Evolutionary conservation across 2,113 vertebrate genomes (phyloP).

Genomic region (Daboia siamensis): DNA sequence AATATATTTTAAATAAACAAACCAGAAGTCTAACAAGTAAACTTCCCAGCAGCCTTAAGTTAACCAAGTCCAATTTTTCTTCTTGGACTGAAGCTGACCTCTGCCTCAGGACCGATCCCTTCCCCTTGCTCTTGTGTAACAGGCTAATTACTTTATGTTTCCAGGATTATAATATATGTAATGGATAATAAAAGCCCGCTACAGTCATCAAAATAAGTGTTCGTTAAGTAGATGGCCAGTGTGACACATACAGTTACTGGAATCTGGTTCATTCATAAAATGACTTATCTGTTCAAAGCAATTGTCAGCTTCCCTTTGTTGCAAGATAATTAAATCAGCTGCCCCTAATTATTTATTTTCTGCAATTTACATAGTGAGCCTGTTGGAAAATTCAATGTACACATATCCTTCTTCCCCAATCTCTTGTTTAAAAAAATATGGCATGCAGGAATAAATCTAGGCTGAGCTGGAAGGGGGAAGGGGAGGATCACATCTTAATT

Average conservation of each 20-base stretch:
- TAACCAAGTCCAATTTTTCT: not conserved
- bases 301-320: conserved; percentile 49
- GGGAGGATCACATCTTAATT: not conserved
- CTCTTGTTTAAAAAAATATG: conserved; percentile 26
- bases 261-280: conserved; percentile 58
- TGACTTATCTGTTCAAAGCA: conserved; percentile 54
- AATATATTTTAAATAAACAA: conserved; percentile 71
- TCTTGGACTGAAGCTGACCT: not conserved
- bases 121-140: conserved; percentile 29
- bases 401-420: not conserved
- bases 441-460: conserved; percentile 42
- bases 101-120: not conserved
- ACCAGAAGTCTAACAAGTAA: conserved; percentile 56
- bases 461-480: not conserved
- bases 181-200: conserved; percentile 48
- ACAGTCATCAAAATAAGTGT: conserved; percentile 61
- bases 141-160: conserved; percentile 55
- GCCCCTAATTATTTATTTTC: conserved; percentile 45
- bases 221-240: conserved; percentile 35
- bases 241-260: conserved; percentile 34
- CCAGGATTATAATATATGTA: conserved; percentile 55
- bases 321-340: conserved; percentile 59
- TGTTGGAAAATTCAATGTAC: not conserved
- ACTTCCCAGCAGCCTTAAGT: not conserved
- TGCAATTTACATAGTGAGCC: conserved; percentile 56